These are phyloP conservation scores for Drosophila subquinaria DNA, from an alignment of 2,888 invertebrate species.

Conservation along the genomic window DNA sequence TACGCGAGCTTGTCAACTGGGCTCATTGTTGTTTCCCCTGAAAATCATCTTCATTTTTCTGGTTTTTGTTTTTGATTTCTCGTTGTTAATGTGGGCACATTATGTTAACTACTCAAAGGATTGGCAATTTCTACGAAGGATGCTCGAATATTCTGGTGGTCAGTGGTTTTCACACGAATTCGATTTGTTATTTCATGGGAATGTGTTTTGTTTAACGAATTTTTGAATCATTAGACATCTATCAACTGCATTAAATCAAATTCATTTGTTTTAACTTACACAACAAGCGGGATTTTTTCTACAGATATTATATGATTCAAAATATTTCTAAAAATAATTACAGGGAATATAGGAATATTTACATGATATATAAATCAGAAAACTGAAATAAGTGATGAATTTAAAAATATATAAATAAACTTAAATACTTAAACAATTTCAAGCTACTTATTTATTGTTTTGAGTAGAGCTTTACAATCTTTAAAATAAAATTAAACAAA, in stretches of 20 bases:
- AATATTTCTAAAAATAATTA: too few species aligned
- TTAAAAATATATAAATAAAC: too few species aligned
- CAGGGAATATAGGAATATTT: too few species aligned
- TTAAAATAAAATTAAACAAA: too few species aligned
- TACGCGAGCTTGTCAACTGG: slow-evolving; percentile 57
- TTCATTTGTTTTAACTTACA: neutral
- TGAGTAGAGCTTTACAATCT: too few species aligned
- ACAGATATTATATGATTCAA: neutral
- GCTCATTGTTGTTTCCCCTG: slow-evolving; percentile 62
- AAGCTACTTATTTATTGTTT: too few species aligned
- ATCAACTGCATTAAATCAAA: neutral
- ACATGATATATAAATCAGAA: too few species aligned
- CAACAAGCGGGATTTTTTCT: neutral
- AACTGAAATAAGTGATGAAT: too few species aligned
- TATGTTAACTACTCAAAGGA: slow-evolving; percentile 64
- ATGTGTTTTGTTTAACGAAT: slow-evolving; percentile 3
- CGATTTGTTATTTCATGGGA: slow-evolving; percentile 25
- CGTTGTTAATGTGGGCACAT: slow-evolving; percentile 78
- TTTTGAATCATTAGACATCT: neutral
- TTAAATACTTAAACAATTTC: too few species aligned
- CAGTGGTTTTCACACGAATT: slow-evolving; percentile 59
- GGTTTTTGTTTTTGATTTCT: slow-evolving; percentile 9
- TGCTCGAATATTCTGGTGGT: slow-evolving; percentile 6
- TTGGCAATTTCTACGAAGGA: slow-evolving; percentile 72
- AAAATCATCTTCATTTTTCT: slow-evolving; percentile 41